phyloP scores from a whole-genome alignment of 2,113 vertebrate species.

The Notarius quadriscutis region DNA sequence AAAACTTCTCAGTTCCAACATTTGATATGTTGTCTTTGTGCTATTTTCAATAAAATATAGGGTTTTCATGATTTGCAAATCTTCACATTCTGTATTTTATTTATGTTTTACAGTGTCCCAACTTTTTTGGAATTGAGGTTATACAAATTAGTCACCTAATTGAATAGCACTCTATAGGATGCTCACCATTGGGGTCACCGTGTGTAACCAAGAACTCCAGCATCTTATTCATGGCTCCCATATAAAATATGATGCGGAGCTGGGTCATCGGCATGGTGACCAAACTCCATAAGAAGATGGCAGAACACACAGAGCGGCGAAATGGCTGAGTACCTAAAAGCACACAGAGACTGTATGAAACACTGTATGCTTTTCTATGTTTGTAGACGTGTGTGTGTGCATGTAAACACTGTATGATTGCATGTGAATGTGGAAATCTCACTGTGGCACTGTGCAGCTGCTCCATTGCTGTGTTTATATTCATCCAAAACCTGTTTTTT shows the following conservation, averaged over 20 bases:
- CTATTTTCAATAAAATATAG: too few species aligned
- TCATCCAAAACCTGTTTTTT: constrained; percentile 55
- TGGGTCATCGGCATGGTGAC: constrained; percentile 86
- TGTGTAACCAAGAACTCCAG: constrained; percentile 76
- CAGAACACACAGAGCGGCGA: constrained; percentile 75
- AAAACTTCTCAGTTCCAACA: too few species aligned
- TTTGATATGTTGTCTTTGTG: too few species aligned
- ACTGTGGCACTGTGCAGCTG: constrained; percentile 29
- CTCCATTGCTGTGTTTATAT: constrained; percentile 31
- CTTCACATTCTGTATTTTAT: too few species aligned
- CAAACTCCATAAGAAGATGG: constrained; percentile 85
- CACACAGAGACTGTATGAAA: background rate
- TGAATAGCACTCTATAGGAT: background rate
- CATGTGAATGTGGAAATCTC: background rate
- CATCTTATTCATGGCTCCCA: constrained; percentile 89
- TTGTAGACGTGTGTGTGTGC: background rate
- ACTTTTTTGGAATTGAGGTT: too few species aligned
- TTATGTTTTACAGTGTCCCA: too few species aligned
- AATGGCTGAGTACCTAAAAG: constrained; percentile 66
- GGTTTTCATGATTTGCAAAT: too few species aligned
- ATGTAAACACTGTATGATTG: background rate
- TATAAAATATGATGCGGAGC: constrained; percentile 85
- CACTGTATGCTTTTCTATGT: background rate
- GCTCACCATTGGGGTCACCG: constrained; percentile 62
- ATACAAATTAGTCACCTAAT: background rate